Evolutionary conservation across 2,888 invertebrate genomes (phyloP).

Genomic region (Emmelina monodactyla): DNA sequence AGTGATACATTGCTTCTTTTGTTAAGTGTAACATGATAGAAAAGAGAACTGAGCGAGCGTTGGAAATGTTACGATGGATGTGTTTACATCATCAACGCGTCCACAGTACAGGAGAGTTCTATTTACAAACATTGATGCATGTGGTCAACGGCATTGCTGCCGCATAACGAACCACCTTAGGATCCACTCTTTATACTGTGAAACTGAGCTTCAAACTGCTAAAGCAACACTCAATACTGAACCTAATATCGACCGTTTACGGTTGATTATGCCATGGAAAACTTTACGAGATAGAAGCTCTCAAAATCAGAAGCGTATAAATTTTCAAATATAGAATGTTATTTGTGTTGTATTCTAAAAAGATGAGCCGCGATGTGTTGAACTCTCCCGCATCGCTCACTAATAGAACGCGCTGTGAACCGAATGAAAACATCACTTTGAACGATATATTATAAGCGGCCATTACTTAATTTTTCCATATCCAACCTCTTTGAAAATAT

Average conservation of each 20-base stretch:
- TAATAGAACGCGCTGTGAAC: conserved; percentile 59
- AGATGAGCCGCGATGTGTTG: conserved; percentile 64
- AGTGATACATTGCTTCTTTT: not conserved
- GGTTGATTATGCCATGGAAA: not conserved
- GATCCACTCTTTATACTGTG: conserved; percentile 44
- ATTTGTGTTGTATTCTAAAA: conserved; percentile 67
- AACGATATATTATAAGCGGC: too few species aligned
- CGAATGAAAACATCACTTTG: too few species aligned
- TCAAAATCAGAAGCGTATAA: conserved; percentile 52
- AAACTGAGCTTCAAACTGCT: not conserved
- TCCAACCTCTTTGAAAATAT: too few species aligned
- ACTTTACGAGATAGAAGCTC: conserved; percentile 29
- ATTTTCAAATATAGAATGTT: conserved; percentile 65
- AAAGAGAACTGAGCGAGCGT: conserved; percentile 24
- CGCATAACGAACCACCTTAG: conserved; percentile 56
- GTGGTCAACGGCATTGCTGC: conserved; percentile 64
- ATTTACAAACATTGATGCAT: conserved; percentile 67
- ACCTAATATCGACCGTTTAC: not conserved
- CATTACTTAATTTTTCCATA: too few species aligned
- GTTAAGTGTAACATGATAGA: conserved; percentile 13
- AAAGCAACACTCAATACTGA: not conserved
- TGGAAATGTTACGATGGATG: conserved; percentile 27
- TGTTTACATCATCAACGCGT: conserved; percentile 31
- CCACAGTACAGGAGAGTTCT: conserved; percentile 44
- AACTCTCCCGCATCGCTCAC: conserved; percentile 66